A percentile compares a stretch with the other conserved stretches of the same genome.
phyloP scores from a whole-genome alignment of 30 jellyfish, hydroid and myxozoan species.

The Kudoa iwatai region DNA sequence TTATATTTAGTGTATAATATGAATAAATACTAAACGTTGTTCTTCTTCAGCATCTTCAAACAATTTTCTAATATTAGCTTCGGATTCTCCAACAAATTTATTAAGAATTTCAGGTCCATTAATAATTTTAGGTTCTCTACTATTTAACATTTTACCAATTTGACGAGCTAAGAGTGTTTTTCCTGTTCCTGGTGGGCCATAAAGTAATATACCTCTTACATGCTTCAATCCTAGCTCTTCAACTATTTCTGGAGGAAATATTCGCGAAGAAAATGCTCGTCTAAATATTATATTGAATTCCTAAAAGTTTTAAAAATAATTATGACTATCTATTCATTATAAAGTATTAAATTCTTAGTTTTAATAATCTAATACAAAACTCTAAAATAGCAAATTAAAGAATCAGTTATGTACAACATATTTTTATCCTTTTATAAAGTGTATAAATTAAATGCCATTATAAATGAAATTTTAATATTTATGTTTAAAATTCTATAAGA shows the following conservation, averaged over 20 bases:
- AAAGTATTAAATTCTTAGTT: not conserved
- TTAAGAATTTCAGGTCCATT: conserved; percentile 90
- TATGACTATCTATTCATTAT: not conserved
- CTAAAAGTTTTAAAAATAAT: conserved; percentile 2
- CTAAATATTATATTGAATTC: conserved; percentile 62
- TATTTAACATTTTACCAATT: conserved; percentile 63
- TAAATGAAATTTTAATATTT: too few relatives aligned
- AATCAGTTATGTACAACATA: not conserved
- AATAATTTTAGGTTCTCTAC: conserved; percentile 73
- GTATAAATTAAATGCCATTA: too few relatives aligned
- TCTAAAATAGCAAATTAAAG: not conserved
- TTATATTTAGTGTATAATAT: not conserved
- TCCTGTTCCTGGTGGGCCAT: conserved; percentile 95
- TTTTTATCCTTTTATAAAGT: too few relatives aligned
- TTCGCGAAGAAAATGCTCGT: conserved; percentile 85
- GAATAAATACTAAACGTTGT: conserved; percentile 7
- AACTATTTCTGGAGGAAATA: conserved; percentile 85
- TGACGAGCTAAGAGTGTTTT: conserved; percentile 79
- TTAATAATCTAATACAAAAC: not conserved
- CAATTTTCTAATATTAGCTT: conserved; percentile 37
- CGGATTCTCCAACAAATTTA: conserved; percentile 92
- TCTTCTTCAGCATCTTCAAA: conserved; percentile 40
- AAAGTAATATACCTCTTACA: conserved; percentile 52
- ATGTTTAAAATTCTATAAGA: too few relatives aligned
- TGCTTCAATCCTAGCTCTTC: conserved; percentile 73